Conservation (phyloP, 2,797 vertebrate species). For the Apodemus agrarius region DNA sequence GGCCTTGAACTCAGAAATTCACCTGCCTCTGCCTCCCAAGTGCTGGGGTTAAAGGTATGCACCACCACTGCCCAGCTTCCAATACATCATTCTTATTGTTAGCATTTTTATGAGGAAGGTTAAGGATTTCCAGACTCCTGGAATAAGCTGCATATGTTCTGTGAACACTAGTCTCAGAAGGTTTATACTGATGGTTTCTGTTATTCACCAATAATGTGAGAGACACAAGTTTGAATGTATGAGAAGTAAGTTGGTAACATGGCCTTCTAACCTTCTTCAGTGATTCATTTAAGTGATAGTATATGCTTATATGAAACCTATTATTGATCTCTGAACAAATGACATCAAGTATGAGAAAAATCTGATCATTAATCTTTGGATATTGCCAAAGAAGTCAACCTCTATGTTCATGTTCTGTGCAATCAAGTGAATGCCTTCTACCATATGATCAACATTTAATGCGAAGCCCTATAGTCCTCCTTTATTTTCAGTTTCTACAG, state of each 20-base stretch:
- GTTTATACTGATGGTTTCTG: neutral
- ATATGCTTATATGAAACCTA: neutral
- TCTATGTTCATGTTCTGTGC: neutral
- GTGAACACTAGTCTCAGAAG: neutral
- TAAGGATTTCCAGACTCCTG: neutral
- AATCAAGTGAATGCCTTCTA: neutral
- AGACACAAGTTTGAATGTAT: conserved; percentile 9
- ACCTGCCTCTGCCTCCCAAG: too few relatives aligned
- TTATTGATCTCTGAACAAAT: conserved; percentile 52
- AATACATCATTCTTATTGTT: neutral
- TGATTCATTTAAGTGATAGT: conserved; percentile 35
- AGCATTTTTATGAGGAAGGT: neutral
- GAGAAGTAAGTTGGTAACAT: conserved; percentile 9
- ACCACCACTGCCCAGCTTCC: too few relatives aligned
- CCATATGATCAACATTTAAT: neutral
- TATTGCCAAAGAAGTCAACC: conserved; percentile 24
- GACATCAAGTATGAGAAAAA: conserved; percentile 23
- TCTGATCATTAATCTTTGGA: neutral
- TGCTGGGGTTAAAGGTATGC: too few relatives aligned
- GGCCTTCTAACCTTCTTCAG: neutral
- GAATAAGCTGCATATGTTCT: neutral
- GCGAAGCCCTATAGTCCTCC: neutral
- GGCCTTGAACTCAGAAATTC: too few relatives aligned
- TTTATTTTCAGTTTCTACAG: neutral
- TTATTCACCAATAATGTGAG: neutral